Base-by-base conservation (phyloP, 1,140 invertebrate genomes). In the Mylabris phalerata region DNA sequence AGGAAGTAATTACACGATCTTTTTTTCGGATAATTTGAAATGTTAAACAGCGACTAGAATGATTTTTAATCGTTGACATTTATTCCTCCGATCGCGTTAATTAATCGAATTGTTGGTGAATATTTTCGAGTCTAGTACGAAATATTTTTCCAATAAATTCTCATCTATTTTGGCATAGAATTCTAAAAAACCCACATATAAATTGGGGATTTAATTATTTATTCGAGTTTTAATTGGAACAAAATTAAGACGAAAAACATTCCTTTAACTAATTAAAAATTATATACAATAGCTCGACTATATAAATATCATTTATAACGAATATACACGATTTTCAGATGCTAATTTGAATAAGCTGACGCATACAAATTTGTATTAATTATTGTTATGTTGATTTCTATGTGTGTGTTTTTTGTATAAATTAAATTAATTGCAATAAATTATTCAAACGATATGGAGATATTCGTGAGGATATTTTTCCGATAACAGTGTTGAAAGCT, bases 321-420 rank as follows among this genome's bases (percentile, higher is more conserved):
- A 51, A 51, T 32, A 32, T 32, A 32, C 7, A 51, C 42, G 13
- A 52, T 41, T 27, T 48, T 48, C 45, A 39, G 45, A 48, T 25
- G 19, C 40, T 43, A 10, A 56, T 56, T 56, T 56, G 25, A 56
- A 56, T 56, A 56, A 56, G 48, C 43, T 47, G 57, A 54, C 57
- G 50, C 51, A 59, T 56, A 59, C 57, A 59, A 59, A 59, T 59
- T 59, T 59, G 57, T 59, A 59, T 59, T 59, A 59, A 59, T 59
- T 55, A 59, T 52, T 45, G 44, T 59, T 51, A 48, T 54, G 57
- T 59, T 59, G 57, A 39, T 27, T 55, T 26, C 39, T 11, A 48
- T 43, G 7, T 32, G 32, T 32, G 32, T 32, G 32, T 32, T 32
- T 19, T 11, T 41, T 26, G 51, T 59, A 32, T 32, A 32, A 32